Percentiles rank a stretch among this genome's conserved stretches.
These are phyloP conservation scores for Apotomis capreana DNA, from an alignment of 2,888 invertebrate genomes.

Conservation along the genomic window DNA sequence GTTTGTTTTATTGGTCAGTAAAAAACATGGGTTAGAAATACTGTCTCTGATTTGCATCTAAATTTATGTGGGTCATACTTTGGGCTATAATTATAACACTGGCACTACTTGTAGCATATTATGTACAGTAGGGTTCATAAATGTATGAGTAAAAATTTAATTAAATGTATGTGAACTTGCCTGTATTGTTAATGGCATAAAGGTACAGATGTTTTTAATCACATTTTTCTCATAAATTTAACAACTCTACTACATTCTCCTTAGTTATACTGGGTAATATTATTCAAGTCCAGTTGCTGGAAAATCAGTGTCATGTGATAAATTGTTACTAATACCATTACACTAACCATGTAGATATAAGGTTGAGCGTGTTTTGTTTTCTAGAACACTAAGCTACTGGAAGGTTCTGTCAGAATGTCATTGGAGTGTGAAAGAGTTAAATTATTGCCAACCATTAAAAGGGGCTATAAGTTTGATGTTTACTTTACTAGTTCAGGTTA, in stretches of 20 bases:
- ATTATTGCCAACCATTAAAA: conserved; percentile 91
- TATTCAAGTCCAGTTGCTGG: not conserved
- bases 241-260: too few relatives aligned
- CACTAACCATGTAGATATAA: conserved; percentile 33
- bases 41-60: too few relatives aligned
- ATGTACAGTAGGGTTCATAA: too few relatives aligned
- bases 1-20: not conserved
- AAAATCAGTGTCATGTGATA: conserved; percentile 32
- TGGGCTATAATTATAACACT: too few relatives aligned
- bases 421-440: conserved; percentile 90
- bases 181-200: too few relatives aligned
- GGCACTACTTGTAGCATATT: too few relatives aligned
- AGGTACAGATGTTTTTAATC: too few relatives aligned
- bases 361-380: conserved; percentile 65
- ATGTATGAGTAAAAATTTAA: too few relatives aligned
- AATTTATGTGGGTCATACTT: too few relatives aligned
- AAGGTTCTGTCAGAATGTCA: conserved; percentile 88
- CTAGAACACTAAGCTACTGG: conserved; percentile 89
- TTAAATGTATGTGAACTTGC: too few relatives aligned
- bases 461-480: conserved; percentile 92
- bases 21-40: too few relatives aligned
- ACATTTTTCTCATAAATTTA: too few relatives aligned
- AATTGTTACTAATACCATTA: conserved; percentile 31
- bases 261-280: not conserved
- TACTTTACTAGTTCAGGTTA: conserved; percentile 95